Evolutionary conservation across 2,888 invertebrate species (phyloP).

Genomic region (Papilio protenor): DNA sequence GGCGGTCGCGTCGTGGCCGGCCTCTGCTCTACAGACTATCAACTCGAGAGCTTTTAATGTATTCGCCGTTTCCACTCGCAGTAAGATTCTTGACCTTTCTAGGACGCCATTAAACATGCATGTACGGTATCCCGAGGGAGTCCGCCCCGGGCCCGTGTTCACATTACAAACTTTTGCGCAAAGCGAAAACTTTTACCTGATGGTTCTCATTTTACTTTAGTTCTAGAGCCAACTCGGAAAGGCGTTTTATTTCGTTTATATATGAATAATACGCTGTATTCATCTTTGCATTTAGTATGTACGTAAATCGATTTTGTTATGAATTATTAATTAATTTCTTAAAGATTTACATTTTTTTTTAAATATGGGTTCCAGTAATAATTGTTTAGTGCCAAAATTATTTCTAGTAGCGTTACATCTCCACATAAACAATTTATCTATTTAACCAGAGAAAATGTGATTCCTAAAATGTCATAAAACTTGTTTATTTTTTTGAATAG

Average conservation of each 20-base stretch:
- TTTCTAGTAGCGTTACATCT: neutral
- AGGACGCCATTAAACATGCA: conserved; percentile 82
- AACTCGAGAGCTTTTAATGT: conserved; percentile 75
- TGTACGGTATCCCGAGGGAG: conserved; percentile 72
- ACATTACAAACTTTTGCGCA: conserved; percentile 75
- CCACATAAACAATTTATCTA: neutral
- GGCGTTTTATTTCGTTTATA: conserved; percentile 48
- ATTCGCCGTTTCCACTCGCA: conserved; percentile 74
- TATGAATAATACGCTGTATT: conserved; percentile 46
- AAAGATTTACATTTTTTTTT: neutral
- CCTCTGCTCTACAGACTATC: conserved; percentile 54
- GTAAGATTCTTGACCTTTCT: conserved; percentile 80
- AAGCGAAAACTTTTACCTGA: conserved; percentile 77
- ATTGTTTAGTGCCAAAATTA: neutral
- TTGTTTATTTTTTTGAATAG: neutral
- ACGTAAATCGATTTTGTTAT: neutral
- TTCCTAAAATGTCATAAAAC: too few relatives aligned
- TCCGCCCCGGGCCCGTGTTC: conserved; percentile 69
- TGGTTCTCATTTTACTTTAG: conserved; percentile 71
- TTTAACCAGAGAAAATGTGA: neutral
- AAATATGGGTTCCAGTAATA: neutral
- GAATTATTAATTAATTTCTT: neutral
- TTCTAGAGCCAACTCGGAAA: conserved; percentile 61
- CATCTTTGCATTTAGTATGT: neutral
- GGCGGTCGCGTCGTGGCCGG: conserved; percentile 64